Evolutionary conservation across 2,888 invertebrate genomes (phyloP).

Genomic region (Parnassius mnemosyne): DNA sequence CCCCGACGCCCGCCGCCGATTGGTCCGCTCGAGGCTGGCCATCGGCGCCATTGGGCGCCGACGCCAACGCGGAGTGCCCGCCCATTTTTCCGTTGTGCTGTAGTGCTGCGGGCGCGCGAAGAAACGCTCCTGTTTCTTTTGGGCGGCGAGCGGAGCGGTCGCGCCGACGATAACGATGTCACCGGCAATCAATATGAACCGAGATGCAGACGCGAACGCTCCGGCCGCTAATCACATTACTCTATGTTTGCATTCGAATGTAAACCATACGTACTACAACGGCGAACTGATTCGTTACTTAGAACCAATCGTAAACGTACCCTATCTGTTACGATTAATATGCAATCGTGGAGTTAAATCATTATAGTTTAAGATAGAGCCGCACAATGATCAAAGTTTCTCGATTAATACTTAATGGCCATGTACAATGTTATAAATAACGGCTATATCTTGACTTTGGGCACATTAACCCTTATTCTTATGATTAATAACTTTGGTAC

Average conservation of each 20-base stretch:
- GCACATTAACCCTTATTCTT: constrained; percentile 1
- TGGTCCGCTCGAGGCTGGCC: constrained; percentile 59
- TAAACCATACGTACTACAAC: constrained; percentile 16
- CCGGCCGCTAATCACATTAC: constrained; percentile 27
- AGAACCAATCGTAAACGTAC: constrained; percentile 8
- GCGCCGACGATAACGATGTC: constrained; percentile 82
- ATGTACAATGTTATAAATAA: constrained; percentile 3
- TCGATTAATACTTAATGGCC: constrained; percentile 3
- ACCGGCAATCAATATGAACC: constrained; percentile 83
- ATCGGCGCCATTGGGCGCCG: constrained; percentile 59
- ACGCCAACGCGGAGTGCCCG: constrained; percentile 65
- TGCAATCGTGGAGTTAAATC: constrained; percentile 2
- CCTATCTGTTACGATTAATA: constrained; percentile 15
- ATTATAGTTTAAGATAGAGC: neutral
- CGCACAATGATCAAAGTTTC: constrained; percentile 1
- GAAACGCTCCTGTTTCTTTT: constrained; percentile 83
- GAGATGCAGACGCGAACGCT: constrained; percentile 49
- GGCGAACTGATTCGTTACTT: neutral
- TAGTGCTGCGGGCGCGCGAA: constrained; percentile 73
- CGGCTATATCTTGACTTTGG: neutral
- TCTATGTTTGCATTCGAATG: constrained; percentile 22
- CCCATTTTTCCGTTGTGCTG: constrained; percentile 77
- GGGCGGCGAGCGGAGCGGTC: constrained; percentile 73
- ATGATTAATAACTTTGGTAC: neutral
- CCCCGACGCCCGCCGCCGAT: constrained; percentile 63